Evolutionary conservation across 2,797 vertebrate species (phyloP), one percentile per base, ranked within the genome.

Genomic region (Lates japonicus): DNA sequence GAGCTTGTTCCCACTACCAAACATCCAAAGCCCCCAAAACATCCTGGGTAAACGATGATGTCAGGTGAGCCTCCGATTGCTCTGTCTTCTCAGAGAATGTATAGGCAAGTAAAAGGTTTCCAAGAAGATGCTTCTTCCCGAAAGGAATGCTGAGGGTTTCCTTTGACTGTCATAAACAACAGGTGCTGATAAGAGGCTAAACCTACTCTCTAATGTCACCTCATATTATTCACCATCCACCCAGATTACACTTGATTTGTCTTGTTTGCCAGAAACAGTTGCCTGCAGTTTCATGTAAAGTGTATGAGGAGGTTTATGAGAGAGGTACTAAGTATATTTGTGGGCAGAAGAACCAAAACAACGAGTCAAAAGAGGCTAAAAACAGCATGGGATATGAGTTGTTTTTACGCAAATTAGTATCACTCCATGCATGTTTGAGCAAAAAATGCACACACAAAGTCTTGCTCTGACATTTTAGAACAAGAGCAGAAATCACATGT

Each of bases 31-130:
- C 52, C 39, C 54, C 22, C 52, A 52, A 79, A 79, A 64, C 46
- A 77, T 60, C 52, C 62, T 70, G 74, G 11, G 76, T 66, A 89
- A 81, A 78, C 67, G 67, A 13, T 70, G 73, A 87, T 81, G 76
- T 78, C 37, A 82, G 37, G 29, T 41, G 41, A 55, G 14, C 5
- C 63, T 65, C 46, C 6, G 2, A 3, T n/a, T 16, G 39, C 25
- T 74, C 70, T 78, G 46, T 86, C 49, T 82, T 59, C 51, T 60
- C 22, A 16, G n/a, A 69, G 48, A 73, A 82, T 65, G 73, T 48
- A 85, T 9, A 44, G 10, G 65, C 12, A 61, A 66, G 55, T 65
- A 48, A 70, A 83, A 48, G 22, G 37, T 59, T 61, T 62, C 14
- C 46, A 44, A 62, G 64, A 48, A 37, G 55, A 29, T 8, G 46